Conservation (phyloP, 2,888 invertebrate genomes). For the Temnothorax unifasciatus region DNA sequence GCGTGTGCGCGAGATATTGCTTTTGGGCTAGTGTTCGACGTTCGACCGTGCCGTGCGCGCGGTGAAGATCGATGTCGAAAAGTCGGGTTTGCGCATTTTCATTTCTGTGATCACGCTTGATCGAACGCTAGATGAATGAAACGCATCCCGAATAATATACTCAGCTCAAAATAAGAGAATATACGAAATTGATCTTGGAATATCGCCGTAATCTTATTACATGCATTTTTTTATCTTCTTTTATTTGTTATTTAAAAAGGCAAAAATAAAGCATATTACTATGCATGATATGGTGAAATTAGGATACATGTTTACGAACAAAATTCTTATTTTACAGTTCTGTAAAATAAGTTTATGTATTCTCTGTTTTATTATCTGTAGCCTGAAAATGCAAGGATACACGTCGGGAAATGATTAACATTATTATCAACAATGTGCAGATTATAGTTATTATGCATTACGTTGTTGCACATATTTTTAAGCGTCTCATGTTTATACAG, state of each 20-base stretch:
- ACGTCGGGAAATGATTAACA: conserved; percentile 18
- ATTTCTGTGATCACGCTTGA: not conserved
- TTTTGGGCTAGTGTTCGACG: not conserved
- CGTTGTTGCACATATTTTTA: conserved; percentile 35
- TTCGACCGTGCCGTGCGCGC: not conserved
- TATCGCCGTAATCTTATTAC: no score
- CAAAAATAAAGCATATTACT: no score
- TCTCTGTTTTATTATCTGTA: not conserved
- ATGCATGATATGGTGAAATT: not conserved
- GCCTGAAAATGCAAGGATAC: not conserved
- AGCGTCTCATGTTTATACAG: conserved; percentile 47
- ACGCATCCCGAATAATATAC: no score
- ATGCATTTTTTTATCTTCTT: no score
- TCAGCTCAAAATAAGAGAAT: no score
- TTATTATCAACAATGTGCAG: conserved; percentile 28
- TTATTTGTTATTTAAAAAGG: no score
- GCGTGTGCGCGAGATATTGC: conserved; percentile 22
- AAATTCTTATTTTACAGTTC: not conserved
- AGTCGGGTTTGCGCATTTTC: not conserved
- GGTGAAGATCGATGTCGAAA: conserved; percentile 6
- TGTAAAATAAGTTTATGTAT: not conserved
- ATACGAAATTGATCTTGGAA: no score
- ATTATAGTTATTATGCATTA: conserved; percentile 35
- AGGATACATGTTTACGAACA: not conserved
- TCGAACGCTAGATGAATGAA: no score